These are phyloP conservation scores for Aleiodes testaceus DNA, from an alignment of 2,888 invertebrate genomes.

Conservation along the genomic window DNA sequence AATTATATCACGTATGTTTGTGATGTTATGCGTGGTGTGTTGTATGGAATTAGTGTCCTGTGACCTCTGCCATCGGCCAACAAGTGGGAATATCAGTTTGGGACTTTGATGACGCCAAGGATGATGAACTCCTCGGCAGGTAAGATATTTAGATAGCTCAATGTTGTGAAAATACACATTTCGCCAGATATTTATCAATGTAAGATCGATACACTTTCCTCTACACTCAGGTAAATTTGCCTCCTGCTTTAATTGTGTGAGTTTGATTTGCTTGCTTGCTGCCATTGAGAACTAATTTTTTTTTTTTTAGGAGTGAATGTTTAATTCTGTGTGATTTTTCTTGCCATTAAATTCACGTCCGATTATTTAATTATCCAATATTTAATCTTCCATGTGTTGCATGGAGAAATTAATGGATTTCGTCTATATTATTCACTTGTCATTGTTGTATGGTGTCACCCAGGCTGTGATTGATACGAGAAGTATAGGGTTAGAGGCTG, in stretches of 20 bases:
- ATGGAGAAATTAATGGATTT: neutral
- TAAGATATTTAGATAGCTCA: slow-evolving; percentile 72
- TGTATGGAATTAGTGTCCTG: slow-evolving; percentile 71
- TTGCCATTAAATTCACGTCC: too few relatives aligned
- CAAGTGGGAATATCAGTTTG: slow-evolving; percentile 83
- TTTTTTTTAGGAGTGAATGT: neutral
- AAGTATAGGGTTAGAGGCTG: slow-evolving; percentile 82
- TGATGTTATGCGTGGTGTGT: slow-evolving; percentile 69
- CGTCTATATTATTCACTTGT: slow-evolving; percentile 40
- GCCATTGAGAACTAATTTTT: neutral
- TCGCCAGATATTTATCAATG: slow-evolving; percentile 1
- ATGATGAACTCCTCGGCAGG: slow-evolving; percentile 92
- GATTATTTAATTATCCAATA: too few relatives aligned
- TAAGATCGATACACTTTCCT: neutral
- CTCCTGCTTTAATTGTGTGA: slow-evolving; percentile 1
- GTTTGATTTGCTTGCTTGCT: neutral
- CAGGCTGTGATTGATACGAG: slow-evolving; percentile 85
- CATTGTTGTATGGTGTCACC: slow-evolving; percentile 50
- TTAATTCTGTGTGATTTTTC: slow-evolving; percentile 35
- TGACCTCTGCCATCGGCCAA: slow-evolving; percentile 79
- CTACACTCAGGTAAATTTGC: slow-evolving; percentile 16
- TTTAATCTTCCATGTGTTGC: too few relatives aligned
- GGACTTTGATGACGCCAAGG: slow-evolving; percentile 90
- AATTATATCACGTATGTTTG: slow-evolving; percentile 60
- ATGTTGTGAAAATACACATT: neutral